These are phyloP conservation scores for Sisyra terminalis DNA, from an alignment of 2,888 invertebrate species.

Conservation along the genomic window DNA sequence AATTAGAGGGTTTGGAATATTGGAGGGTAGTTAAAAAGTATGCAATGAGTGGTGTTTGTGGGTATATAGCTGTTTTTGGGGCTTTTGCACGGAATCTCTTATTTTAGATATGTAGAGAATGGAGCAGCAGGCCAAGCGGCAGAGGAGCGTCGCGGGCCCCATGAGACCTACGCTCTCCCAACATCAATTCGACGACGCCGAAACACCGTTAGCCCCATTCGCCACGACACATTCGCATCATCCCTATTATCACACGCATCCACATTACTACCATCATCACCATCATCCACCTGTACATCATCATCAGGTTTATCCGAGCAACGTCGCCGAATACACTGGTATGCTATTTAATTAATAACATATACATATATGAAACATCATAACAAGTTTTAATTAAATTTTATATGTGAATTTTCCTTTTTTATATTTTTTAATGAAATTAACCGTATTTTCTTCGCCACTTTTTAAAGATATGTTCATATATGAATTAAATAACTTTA, in stretches of 20 bases:
- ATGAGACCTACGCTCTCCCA: constrained; percentile 22
- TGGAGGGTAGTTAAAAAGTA: too few species aligned
- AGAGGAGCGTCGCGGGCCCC: constrained; percentile 13
- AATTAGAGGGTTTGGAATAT: too few species aligned
- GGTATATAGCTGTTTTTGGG: too few species aligned
- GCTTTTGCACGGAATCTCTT: too few species aligned
- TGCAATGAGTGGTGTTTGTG: too few species aligned
- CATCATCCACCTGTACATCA: constrained; percentile 16
- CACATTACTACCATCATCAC: constrained; percentile 21
- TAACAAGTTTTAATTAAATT: too few species aligned
- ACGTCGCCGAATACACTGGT: constrained; percentile 24
- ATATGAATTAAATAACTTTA: too few species aligned
- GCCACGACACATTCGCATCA: constrained; percentile 11
- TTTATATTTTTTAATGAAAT: too few species aligned
- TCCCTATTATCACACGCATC: constrained; percentile 24
- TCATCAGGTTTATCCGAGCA: constrained; percentile 26
- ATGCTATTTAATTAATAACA: constrained; percentile 14
- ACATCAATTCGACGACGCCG: constrained; percentile 15
- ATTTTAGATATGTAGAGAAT: constrained; percentile 4
- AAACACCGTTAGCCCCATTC: constrained; percentile 12
- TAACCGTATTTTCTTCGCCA: too few species aligned
- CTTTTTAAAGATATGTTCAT: too few species aligned
- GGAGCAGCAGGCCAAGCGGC: constrained; percentile 3
- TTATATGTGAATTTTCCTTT: too few species aligned
- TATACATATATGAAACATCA: too few species aligned